Base-by-base conservation (phyloP, 2,797 vertebrate species). In the Sebastes minor region DNA sequence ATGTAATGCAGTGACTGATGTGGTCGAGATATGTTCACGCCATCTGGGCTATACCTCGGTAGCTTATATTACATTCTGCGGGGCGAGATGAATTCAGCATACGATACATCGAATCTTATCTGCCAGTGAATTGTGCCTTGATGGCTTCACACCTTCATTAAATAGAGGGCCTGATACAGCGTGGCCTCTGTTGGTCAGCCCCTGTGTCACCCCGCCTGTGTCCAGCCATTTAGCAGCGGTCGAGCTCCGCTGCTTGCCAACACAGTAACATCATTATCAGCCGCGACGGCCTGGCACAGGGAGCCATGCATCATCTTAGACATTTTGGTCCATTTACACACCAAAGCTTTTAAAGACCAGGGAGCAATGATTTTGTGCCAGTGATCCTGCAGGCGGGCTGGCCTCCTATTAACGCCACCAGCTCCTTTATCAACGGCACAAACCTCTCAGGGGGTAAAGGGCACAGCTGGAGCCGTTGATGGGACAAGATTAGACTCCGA, bases 401-500 rank as follows among this genome's bases (percentile, higher is more conserved):
- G 88, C 79, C 84, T 87, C 86, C 89, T 90, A 85, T 92, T 90
- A 93, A 92, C 35, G 65, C 85, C 70, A 74, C 74, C 20, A 56
- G 86, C 83, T 80, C 78, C 88, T 92, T 92, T 90, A 94, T 94
- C 91, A 94, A 89, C 83, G 68, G 84, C 80, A 74, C 73, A 83
- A 85, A 73, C 81, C 89, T 89, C 86, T 89, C 81, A 78, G 91
- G 88, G 93, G 88, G 89, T 91, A 91, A 92, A 94, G 92, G 91
- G 86, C 88, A 88, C 90, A 93, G 94, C 91, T 90, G 92, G 92
- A 92, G 81, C 81, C 57, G 55, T 61, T 91, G 91, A 93, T 92
- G 94, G 93, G 91, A 93, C 90, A 91, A 91, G 93, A 95, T 93
- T 93, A 94, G 88, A 90, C 85, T 88, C 86, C 46, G 76, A 92